Percentiles rank a stretch among this genome's conserved stretches.
phyloP scores from a whole-genome alignment of 2,888 invertebrate species.

The Dicycla oo region DNA sequence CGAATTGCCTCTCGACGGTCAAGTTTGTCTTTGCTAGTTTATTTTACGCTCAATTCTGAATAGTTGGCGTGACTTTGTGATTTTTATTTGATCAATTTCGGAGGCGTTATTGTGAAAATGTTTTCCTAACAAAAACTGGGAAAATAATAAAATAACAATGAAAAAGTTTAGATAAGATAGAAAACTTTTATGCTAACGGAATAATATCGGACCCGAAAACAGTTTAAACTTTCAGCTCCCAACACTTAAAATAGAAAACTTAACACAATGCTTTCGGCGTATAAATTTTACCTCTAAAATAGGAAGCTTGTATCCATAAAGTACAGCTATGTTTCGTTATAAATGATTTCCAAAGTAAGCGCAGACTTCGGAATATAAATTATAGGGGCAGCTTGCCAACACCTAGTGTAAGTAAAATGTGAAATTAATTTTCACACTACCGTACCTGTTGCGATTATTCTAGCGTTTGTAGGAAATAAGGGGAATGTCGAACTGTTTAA shows the following conservation, averaged over 20 bases:
- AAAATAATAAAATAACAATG: not conserved
- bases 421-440: slow-evolving; percentile 67
- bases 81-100: slow-evolving; percentile 11
- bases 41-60: slow-evolving; percentile 30
- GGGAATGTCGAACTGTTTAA: slow-evolving; percentile 42
- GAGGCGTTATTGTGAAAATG: not conserved
- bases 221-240: slow-evolving; percentile 23
- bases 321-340: slow-evolving; percentile 58
- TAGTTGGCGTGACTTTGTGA: slow-evolving; percentile 32
- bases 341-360: slow-evolving; percentile 65
- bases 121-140: not conserved
- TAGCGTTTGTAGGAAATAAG: slow-evolving; percentile 36
- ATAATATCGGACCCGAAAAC: slow-evolving; percentile 22
- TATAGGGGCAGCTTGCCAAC: slow-evolving; percentile 60
- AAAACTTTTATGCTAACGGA: not conserved
- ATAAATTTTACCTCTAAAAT: slow-evolving; percentile 44
- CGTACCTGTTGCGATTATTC: slow-evolving; percentile 69
- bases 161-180: not conserved
- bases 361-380: slow-evolving; percentile 66
- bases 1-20: slow-evolving; percentile 60
- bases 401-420: slow-evolving; percentile 62
- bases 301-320: slow-evolving; percentile 51
- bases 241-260: slow-evolving; percentile 47
- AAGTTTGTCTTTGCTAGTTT: slow-evolving; percentile 57
- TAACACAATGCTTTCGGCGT: slow-evolving; percentile 37